These are phyloP conservation scores for Heliangelus exortis DNA, from an alignment of 2,797 vertebrate genomes.

Conservation along the genomic window DNA sequence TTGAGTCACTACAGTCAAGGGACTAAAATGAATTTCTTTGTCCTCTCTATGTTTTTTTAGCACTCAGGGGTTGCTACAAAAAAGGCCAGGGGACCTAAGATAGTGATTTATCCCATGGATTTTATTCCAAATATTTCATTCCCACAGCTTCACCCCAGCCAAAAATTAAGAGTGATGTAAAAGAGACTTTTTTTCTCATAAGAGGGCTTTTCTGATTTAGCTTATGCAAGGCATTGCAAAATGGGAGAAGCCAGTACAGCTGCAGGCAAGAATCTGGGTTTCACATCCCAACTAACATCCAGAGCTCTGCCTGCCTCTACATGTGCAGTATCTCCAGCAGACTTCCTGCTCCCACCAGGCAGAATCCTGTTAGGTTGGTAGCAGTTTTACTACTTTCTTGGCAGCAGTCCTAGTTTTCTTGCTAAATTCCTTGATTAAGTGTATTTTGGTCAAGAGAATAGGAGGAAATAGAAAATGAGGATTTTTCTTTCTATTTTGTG, in stretches of 20 bases:
- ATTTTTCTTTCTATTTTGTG: neutral
- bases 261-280: neutral
- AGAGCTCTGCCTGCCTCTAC: neutral
- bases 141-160: neutral
- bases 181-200: neutral
- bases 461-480: neutral
- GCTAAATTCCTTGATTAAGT: neutral
- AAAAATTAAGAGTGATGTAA: neutral
- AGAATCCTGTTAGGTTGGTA: neutral
- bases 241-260: neutral
- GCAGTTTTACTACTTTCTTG: neutral
- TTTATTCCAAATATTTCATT: neutral
- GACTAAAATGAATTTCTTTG: neutral
- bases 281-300: neutral
- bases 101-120: neutral
- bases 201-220: neutral
- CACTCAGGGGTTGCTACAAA: neutral
- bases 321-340: fast-evolving
- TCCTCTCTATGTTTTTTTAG: neutral
- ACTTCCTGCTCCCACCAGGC: neutral
- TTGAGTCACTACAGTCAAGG: neutral
- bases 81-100: neutral
- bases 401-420: neutral
- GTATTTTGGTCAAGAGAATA: neutral
- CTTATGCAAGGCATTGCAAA: neutral